Percentiles rank a stretch among this genome's conserved stretches.
Conservation (phyloP, 2,113 vertebrate species). For the Tragelaphus scriptus region DNA sequence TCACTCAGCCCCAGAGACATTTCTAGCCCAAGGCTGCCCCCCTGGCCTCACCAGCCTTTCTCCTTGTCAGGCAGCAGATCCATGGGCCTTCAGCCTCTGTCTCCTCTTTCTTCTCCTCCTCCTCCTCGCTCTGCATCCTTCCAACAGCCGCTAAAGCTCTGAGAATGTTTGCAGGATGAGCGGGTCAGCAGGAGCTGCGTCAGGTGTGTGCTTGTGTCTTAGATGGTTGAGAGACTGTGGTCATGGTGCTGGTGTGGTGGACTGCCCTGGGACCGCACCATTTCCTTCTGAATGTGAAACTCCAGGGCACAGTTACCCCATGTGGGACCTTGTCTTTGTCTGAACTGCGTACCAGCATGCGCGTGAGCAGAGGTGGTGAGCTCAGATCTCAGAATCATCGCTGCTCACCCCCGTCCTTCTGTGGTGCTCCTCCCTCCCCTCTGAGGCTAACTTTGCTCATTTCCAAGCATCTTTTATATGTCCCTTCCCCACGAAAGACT, state of each 20-base stretch:
- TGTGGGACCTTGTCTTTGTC: not conserved
- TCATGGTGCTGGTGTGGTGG: not conserved
- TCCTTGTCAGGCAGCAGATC: not conserved
- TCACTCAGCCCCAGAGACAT: not conserved
- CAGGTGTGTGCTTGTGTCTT: not conserved
- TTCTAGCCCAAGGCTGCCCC: not conserved
- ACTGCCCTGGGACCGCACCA: not conserved
- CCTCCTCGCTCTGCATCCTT: not conserved
- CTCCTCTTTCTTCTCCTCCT: not conserved
- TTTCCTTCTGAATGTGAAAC: not conserved
- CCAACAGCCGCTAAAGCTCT: not conserved
- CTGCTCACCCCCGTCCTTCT: not conserved
- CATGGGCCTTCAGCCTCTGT: not conserved
- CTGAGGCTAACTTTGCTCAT: not conserved
- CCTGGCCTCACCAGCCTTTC: not conserved
- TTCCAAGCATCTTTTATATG: not conserved
- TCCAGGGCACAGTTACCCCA: not conserved
- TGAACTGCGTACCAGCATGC: not conserved
- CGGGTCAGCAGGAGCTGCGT: fast-evolving
- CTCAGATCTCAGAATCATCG: not conserved
- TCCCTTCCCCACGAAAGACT: not conserved
- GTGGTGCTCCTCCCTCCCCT: not conserved
- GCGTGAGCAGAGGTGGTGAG: not conserved
- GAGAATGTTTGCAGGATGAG: not conserved
- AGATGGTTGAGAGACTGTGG: not conserved